phyloP scores from a whole-genome alignment of 2,797 vertebrate species.

The Caiman crocodilus region DNA sequence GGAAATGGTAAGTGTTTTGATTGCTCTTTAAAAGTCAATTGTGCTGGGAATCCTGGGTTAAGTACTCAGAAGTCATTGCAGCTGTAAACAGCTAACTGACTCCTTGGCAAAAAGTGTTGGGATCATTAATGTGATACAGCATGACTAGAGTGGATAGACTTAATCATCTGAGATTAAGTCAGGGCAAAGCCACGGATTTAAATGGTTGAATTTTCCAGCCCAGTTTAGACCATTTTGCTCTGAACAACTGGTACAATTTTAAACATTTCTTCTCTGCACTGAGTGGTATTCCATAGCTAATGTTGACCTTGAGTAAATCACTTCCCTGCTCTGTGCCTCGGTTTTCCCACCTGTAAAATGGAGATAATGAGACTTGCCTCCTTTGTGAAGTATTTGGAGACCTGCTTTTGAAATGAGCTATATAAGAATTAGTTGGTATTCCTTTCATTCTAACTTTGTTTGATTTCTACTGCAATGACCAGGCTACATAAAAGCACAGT shows the following conservation, averaged over 20 bases:
- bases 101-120: fast-evolving
- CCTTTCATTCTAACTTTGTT: background rate
- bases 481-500: background rate
- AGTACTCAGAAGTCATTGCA: background rate
- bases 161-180: background rate
- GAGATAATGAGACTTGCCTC: background rate
- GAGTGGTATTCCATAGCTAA: background rate
- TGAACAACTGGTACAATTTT: background rate
- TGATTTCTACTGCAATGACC: background rate
- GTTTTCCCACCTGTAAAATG: background rate
- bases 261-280: background rate
- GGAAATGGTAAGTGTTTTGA: background rate
- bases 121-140: background rate
- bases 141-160: fast-evolving
- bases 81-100: background rate
- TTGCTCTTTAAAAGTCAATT: too few relatives aligned
- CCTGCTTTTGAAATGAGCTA: background rate
- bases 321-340: background rate
- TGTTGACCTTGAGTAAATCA: background rate
- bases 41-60: background rate
- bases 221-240: fast-evolving
- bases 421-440: fast-evolving
- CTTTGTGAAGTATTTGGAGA: background rate
- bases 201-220: background rate
- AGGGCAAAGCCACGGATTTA: fast-evolving